A percentile compares a stretch with the other conserved stretches of the same genome.
Conservation (phyloP, 2,113 vertebrate genomes). For the Caranx ignobilis region DNA sequence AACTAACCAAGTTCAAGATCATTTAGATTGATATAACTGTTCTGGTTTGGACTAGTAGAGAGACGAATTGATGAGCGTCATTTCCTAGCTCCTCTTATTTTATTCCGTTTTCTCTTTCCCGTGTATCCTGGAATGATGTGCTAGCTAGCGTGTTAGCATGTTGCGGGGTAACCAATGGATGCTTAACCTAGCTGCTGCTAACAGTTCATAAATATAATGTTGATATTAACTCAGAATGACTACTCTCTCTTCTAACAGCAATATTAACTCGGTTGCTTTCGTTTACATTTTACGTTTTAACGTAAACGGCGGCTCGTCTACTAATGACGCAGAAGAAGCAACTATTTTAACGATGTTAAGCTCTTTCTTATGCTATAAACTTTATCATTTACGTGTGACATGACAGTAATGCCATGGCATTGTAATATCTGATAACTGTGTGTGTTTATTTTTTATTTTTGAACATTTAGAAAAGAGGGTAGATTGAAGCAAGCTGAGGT, state of each 20-base stretch:
- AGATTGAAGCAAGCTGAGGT: neutral
- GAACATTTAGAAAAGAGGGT: neutral
- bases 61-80: neutral
- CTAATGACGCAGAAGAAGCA: neutral
- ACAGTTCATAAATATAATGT: neutral
- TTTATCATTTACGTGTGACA: neutral
- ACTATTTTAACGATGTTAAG: neutral
- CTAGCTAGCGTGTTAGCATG: conserved; percentile 41
- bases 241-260: neutral
- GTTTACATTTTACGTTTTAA: neutral
- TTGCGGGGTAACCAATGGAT: neutral
- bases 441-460: neutral
- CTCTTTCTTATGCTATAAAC: neutral
- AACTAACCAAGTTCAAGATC: neutral
- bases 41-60: accelerated
- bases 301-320: neutral
- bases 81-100: neutral
- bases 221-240: neutral
- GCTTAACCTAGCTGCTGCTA: neutral
- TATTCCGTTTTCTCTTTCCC: conserved; percentile 5
- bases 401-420: neutral
- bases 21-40: accelerated
- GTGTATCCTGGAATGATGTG: neutral
- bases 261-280: accelerated
- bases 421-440: neutral